These are phyloP conservation scores for Megaleporinus macrocephalus DNA, from an alignment of 2,113 vertebrate genomes.

Conservation along the genomic window DNA sequence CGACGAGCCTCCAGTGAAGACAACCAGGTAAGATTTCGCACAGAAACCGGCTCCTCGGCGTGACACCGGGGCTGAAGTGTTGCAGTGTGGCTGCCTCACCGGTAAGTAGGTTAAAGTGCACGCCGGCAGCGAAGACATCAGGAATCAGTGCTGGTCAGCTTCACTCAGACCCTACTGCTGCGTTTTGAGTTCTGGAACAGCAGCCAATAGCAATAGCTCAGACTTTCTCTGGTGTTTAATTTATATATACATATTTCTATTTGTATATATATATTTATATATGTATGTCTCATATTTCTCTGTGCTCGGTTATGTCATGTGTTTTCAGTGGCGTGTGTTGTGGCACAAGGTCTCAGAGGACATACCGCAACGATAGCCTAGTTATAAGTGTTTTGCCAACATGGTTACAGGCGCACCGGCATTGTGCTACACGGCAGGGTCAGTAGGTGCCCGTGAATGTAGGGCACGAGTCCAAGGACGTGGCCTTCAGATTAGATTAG, in stretches of 20 bases:
- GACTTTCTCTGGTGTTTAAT: not conserved
- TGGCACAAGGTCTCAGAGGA: not conserved
- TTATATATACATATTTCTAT: not conserved
- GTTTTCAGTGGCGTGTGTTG: not conserved
- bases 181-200: not conserved
- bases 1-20: not conserved
- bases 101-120: constrained; percentile 52
- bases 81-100: not conserved
- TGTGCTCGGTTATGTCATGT: not conserved
- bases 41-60: not conserved
- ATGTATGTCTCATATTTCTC: not conserved
- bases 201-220: not conserved
- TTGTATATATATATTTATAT: no score
- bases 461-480: constrained; percentile 66
- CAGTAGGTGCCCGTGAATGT: constrained; percentile 13
- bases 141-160: not conserved
- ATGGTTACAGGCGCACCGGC: not conserved
- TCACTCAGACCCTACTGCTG: not conserved
- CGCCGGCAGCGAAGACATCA: not conserved
- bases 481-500: constrained; percentile 14
- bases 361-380: not conserved
- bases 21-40: constrained; percentile 14
- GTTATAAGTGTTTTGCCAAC: constrained; percentile 29
- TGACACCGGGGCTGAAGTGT: not conserved
- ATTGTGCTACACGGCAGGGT: constrained; percentile 4